Percentiles rank a stretch among this genome's conserved stretches.
Evolutionary conservation across 2,113 vertebrate species (phyloP).

Genomic region (Nothoprocta pentlandii): DNA sequence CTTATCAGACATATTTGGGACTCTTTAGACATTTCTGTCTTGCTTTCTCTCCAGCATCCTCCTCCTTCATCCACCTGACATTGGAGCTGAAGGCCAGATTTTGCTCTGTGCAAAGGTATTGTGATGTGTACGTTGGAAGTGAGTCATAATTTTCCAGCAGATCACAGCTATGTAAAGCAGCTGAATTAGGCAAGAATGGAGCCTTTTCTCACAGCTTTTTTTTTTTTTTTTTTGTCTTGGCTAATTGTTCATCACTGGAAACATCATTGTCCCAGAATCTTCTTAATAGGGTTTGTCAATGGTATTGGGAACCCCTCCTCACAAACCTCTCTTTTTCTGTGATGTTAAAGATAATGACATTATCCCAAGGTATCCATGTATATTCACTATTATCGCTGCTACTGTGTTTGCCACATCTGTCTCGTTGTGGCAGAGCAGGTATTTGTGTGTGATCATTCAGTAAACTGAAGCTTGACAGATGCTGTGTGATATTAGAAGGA

Average conservation of each 20-base stretch:
- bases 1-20: neutral
- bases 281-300: neutral
- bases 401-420: neutral
- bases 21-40: neutral
- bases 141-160: neutral
- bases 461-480: neutral
- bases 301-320: neutral
- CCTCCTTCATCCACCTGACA: slow-evolving; percentile 88
- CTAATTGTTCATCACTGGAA: neutral
- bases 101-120: slow-evolving; percentile 88
- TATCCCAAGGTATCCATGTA: neutral
- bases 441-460: neutral
- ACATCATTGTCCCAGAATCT: neutral
- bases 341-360: neutral
- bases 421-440: neutral
- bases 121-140: neutral
- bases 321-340: neutral
- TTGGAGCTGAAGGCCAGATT: slow-evolving; percentile 90
- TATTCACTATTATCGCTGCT: fast-evolving
- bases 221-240: neutral
- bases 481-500: neutral
- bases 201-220: neutral
- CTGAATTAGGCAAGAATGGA: neutral
- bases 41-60: slow-evolving; percentile 81
- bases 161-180: neutral